Conservation (phyloP, 2,113 vertebrate genomes). For the Lamprologus callipterus region DNA sequence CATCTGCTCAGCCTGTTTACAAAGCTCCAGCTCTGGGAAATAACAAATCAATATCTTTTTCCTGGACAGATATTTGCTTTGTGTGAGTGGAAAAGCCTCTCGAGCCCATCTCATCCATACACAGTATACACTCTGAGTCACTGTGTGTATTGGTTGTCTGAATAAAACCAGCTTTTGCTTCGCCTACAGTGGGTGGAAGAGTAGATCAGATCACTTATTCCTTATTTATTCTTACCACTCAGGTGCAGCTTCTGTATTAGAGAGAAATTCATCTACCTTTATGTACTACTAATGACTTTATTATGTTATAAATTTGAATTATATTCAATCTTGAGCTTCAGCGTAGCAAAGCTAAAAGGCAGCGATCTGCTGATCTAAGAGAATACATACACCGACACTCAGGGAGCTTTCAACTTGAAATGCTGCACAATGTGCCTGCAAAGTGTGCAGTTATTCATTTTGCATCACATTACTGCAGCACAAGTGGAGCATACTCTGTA, state of each 20-base stretch:
- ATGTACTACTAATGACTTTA: slow-evolving; percentile 13
- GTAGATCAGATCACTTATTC: slow-evolving; percentile 6
- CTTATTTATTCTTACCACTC: slow-evolving; percentile 29
- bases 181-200: slow-evolving; percentile 25
- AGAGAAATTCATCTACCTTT: not conserved
- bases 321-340: not conserved
- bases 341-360: not conserved
- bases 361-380: not conserved
- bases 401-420: slow-evolving; percentile 16
- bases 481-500: slow-evolving; percentile 10
- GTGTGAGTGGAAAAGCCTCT: slow-evolving; percentile 43
- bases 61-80: slow-evolving; percentile 56
- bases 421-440: not conserved
- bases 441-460: slow-evolving; percentile 26
- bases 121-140: slow-evolving; percentile 39
- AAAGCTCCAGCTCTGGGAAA: slow-evolving; percentile 41
- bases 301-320: not conserved
- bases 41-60: slow-evolving; percentile 62
- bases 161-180: slow-evolving; percentile 43
- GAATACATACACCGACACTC: not conserved
- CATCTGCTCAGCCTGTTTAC: slow-evolving; percentile 33
- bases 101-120: slow-evolving; percentile 36
- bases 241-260: not conserved
- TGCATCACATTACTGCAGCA: slow-evolving; percentile 4
- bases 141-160: slow-evolving; percentile 48